Base-by-base conservation (phyloP, 2,888 invertebrate genomes). In the Bedellia somnulentella region DNA sequence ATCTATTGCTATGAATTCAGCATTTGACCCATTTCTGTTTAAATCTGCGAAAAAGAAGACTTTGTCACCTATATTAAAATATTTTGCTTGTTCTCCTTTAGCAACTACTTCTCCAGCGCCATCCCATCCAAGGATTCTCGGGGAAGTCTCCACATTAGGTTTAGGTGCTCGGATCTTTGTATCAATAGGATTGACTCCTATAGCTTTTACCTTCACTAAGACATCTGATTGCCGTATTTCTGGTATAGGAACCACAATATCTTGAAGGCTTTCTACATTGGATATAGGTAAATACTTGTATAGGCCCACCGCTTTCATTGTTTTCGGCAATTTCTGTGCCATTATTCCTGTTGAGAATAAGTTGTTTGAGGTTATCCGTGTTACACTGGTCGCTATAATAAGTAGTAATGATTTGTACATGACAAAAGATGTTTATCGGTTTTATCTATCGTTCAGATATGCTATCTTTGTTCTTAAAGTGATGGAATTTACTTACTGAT, bases 251-350 rank as follows among this genome's bases (percentile, higher is more conserved):
- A 68, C 46, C 46, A 61, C 52, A 32, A 73, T 33, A 44, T 73
- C 66, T n/a, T 63, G 28, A 3, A 73, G 49, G 37, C 71, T 66
- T 12, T 52, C 50, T 1, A 43, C 36, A 35, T 71, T 59, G 3
- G 53, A 39, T 32, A 73, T 66, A 5, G 70, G 64, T 31, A 71
- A 48, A 43, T 71, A 70, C 49, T 67, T 63, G 35, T 59, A 70
- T 11, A 73, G 44, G 5, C 68, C 73, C 18, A 71, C 64, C 8
- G 67, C 71, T 39, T 55, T 60, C 68, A 73, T 71, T 11, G 52
- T 52, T 49, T 54, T 58, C 8, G 73, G 66, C 36, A 71, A 38
- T 26, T 35, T 41, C 30, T 32, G 40, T 13, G 40, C 36, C 47
- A 49, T 48, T 14, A 14, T 32, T 6, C 22, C n/a, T 6, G 32